Conservation (phyloP, 2,113 vertebrate genomes). For the Cromileptes altivelis region DNA sequence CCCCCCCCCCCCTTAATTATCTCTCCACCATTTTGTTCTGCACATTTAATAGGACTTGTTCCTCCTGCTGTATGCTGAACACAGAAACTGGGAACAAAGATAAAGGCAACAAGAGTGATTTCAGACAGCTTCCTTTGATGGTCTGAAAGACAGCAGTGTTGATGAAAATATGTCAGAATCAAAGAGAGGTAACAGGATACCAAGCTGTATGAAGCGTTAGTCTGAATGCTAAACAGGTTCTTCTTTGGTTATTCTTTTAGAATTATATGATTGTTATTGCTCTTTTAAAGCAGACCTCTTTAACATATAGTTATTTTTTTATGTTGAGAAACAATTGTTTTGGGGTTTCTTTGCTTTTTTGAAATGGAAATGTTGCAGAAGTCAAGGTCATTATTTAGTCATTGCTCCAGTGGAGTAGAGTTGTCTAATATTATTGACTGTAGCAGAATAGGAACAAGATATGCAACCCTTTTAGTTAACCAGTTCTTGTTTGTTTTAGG, state of each 20-base stretch:
- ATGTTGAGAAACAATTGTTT: not conserved
- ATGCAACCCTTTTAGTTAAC: not conserved
- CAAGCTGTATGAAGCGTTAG: conserved; percentile 26
- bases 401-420: conserved; percentile 17
- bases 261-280: not conserved
- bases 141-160: conserved; percentile 41
- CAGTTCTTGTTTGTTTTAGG: conserved; percentile 7
- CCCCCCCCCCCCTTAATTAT: conserved; percentile 42
- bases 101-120: conserved; percentile 40
- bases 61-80: conserved; percentile 53
- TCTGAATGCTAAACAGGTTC: conserved; percentile 40
- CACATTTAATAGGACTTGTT: conserved; percentile 54
- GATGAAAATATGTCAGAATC: conserved; percentile 60
- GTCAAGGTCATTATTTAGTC: conserved; percentile 23
- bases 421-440: conserved; percentile 29
- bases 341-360: not conserved
- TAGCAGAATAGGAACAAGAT: conserved; percentile 2
- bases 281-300: conserved; percentile 15
- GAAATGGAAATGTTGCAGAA: conserved; percentile 8
- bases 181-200: conserved; percentile 49
- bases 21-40: conserved; percentile 45
- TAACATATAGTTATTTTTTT: not conserved
- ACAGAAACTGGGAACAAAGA: conserved; percentile 52
- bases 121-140: conserved; percentile 52
- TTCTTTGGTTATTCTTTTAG: not conserved